Base-by-base conservation (phyloP, 2,888 invertebrate species). In the Drosophila anomelani region DNA sequence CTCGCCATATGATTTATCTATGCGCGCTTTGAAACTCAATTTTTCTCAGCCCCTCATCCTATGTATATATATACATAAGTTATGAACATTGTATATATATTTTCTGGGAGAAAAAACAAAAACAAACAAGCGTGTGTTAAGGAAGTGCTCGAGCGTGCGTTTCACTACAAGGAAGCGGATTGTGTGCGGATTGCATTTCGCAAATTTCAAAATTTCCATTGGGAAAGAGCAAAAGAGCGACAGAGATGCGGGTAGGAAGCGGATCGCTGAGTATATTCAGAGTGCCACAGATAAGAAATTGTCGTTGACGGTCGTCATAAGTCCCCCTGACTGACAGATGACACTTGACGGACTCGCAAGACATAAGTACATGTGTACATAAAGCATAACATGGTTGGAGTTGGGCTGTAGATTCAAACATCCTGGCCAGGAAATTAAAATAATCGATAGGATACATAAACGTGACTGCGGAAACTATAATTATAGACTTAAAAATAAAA, bases 1-100 rank as follows among this genome's bases (percentile, higher is more conserved):
- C 68, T 43, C 53, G 56, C 69, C 69, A 49, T 68, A 68, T 68
- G 68, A 68, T 68, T 68, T 68, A 68, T 68, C 68, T 68, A 68
- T 41, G 56, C 69, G 68, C 55, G 69, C 49, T 49, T 56, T 68
- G 68, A 68, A 68, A 68, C 20, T 68, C 68, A 68, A 68, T 68
- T 55, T 67, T 55, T 55, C 26, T 8, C 58, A 36, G 58, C 26
- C 17, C 51, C 26, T 9, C 15, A 26, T 26, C 23, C 2, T 23
- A 23, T 17, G 6, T 13, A 23, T 13, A 6, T 49, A 9, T 34
- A 13, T 20, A 39, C 4, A 26, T 26, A 26, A 5, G 26, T 9
- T 32, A 32, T 39, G n/a, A 13, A 23, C 13, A 10, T 20, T 4
- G 13, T 10, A n/a, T 17, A 8, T 46, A 12, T 47, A 12, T 20